A percentile compares a stretch with the other conserved stretches of the same genome.
phyloP scores from a whole-genome alignment of 1,140 invertebrate species.

The Habropoda laboriosa region DNA sequence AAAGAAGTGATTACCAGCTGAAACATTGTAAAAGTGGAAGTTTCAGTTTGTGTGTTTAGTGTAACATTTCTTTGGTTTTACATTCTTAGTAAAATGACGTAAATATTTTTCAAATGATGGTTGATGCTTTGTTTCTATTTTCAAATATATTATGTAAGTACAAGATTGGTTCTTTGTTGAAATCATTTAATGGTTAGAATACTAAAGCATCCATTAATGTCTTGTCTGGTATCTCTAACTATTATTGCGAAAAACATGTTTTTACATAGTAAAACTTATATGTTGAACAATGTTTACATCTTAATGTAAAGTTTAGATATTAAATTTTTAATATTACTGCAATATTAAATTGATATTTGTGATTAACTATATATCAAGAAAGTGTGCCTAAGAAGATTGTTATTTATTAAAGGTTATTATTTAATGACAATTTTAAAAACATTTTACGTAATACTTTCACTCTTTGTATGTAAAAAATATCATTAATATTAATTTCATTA shows the following conservation, averaged over 20 bases:
- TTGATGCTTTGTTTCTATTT: constrained; percentile 25
- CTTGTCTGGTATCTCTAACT: constrained; percentile 39
- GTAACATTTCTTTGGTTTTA: background rate
- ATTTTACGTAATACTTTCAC: background rate
- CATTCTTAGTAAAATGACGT: constrained; percentile 39
- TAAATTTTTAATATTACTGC: background rate
- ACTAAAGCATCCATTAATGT: constrained; percentile 53
- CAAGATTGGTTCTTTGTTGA: background rate
- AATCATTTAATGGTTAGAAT: constrained; percentile 56
- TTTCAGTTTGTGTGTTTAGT: constrained; percentile 37
- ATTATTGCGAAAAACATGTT: constrained; percentile 18
- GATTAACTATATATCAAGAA: constrained; percentile 7
- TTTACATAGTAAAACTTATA: background rate
- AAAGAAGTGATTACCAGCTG: constrained; percentile 39
- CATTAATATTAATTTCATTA: no score
- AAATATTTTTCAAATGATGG: constrained; percentile 38
- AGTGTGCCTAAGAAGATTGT: background rate
- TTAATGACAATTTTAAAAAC: background rate
- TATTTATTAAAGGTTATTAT: constrained; percentile 19
- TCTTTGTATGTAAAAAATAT: background rate
- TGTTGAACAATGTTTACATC: background rate
- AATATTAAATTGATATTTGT: background rate
- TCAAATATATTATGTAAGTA: constrained; percentile 56
- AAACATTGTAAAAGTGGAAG: constrained; percentile 32
- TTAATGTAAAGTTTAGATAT: background rate